phyloP scores from a whole-genome alignment of 92 coral and sea anemone genomes.

The Isaurus tuberculatus region DNA sequence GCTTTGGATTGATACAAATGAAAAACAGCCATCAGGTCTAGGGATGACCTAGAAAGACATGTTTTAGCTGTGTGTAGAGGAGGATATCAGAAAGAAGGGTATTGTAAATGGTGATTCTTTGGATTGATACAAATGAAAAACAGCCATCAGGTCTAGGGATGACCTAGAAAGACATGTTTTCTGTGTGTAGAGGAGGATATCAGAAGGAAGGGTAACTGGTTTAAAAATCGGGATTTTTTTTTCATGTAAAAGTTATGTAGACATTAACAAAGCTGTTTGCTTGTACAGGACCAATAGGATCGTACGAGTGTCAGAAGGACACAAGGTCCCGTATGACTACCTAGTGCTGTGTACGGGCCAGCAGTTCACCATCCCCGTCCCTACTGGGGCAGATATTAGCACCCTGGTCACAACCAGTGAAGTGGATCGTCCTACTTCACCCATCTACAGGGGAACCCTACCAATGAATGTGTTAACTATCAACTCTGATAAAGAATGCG shows the following conservation, averaged over 20 bases:
- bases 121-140: too few species aligned
- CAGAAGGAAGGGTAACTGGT: too few species aligned
- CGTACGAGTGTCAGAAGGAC: slow-evolving; percentile 73
- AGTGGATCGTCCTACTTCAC: slow-evolving; percentile 69
- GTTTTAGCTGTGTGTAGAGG: too few species aligned
- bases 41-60: too few species aligned
- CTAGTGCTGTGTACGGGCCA: slow-evolving; percentile 94
- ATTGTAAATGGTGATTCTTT: too few species aligned
- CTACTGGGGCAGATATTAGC: slow-evolving; percentile 92
- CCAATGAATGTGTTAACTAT: slow-evolving; percentile 86
- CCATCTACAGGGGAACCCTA: slow-evolving; percentile 74
- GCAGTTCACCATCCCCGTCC: slow-evolving; percentile 91
- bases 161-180: too few species aligned
- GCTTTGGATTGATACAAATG: too few species aligned
- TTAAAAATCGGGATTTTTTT: background rate
- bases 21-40: too few species aligned
- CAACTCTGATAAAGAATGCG: slow-evolving; percentile 80
- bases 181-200: too few species aligned
- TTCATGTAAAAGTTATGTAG: background rate
- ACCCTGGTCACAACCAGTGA: slow-evolving; percentile 98
- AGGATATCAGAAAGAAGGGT: too few species aligned
- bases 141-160: too few species aligned
- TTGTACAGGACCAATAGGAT: slow-evolving; percentile 77
- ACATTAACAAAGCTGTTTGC: too few species aligned
- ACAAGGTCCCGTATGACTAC: slow-evolving; percentile 91